These are phyloP conservation scores for Drosophila atripex DNA, from an alignment of 2,888 invertebrate species.

Conservation along the genomic window DNA sequence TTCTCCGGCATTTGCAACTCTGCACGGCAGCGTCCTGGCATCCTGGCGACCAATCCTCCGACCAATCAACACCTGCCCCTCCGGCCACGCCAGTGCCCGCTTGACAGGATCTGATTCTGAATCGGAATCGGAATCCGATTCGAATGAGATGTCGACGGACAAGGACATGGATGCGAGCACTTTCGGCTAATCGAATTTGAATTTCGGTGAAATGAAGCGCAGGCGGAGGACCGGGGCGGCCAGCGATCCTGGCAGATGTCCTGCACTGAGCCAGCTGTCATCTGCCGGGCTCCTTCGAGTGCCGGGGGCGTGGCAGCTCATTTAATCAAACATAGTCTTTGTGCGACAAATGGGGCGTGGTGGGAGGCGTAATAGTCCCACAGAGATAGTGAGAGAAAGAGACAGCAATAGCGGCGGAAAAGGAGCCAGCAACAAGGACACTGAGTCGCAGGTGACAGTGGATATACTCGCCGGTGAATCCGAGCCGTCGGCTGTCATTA, in stretches of 20 bases:
- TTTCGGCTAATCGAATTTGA: conserved; percentile 62
- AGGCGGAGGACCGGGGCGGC: conserved; percentile 1
- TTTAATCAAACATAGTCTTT: conserved; percentile 43
- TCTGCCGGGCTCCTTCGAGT: not conserved
- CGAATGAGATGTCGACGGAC: not conserved
- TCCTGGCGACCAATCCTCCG: not conserved
- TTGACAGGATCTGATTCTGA: conserved; percentile 40
- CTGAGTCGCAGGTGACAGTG: conserved; percentile 19
- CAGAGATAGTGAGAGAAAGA: no score
- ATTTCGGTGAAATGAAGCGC: conserved; percentile 60
- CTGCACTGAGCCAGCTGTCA: not conserved
- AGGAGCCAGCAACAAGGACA: no score
- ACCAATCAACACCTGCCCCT: conserved; percentile 35
- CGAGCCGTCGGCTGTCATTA: conserved; percentile 23
- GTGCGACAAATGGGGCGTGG: conserved; percentile 18
- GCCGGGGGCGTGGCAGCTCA: conserved; percentile 24
- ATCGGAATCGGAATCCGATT: not conserved
- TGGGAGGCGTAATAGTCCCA: conserved; percentile 6
- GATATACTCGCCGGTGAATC: conserved; percentile 1
- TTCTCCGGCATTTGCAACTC: conserved; percentile 35
- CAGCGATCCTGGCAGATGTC: not conserved
- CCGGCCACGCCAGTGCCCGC: conserved; percentile 14
- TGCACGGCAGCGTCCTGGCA: not conserved
- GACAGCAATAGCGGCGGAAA: not conserved
- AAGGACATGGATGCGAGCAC: conserved; percentile 17